Conservation (phyloP, 2,888 invertebrate species). For the Heliconius aoede region DNA sequence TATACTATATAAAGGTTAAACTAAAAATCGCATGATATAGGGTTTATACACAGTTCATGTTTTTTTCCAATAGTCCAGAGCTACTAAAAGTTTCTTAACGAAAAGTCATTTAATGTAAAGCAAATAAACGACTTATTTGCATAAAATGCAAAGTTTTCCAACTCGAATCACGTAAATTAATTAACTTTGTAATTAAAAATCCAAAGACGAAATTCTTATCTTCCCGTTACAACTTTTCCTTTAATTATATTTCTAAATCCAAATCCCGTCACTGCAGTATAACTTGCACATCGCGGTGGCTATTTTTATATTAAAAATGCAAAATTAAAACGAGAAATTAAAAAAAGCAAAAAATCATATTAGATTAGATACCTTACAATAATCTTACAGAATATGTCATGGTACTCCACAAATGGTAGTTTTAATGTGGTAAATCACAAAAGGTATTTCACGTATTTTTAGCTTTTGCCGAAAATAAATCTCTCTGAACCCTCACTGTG, state of each 20-base stretch:
- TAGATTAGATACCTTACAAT: neutral
- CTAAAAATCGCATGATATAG: neutral
- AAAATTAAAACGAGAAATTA: neutral
- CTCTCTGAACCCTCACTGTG: conserved; percentile 65
- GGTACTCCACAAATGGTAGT: conserved; percentile 30
- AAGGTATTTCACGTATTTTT: conserved; percentile 64
- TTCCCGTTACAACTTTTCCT: conserved; percentile 64
- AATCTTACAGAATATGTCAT: neutral
- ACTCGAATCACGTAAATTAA: conserved; percentile 72
- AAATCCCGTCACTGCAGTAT: conserved; percentile 49
- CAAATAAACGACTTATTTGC: conserved; percentile 63
- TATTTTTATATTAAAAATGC: neutral
- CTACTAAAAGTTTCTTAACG: conserved; percentile 17
- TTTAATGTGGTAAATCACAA: conserved; percentile 56
- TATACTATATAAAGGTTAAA: neutral
- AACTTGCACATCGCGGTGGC: neutral
- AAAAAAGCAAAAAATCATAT: neutral
- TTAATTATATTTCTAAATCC: conserved; percentile 64
- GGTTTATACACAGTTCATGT: neutral
- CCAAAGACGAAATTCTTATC: conserved; percentile 63
- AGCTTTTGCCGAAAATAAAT: conserved; percentile 70
- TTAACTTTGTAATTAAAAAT: conserved; percentile 76
- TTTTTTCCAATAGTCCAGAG: neutral
- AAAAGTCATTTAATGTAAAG: conserved; percentile 33
- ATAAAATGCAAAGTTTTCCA: conserved; percentile 70